Percentiles rank a stretch among this genome's conserved stretches.
Evolutionary conservation across 1,140 invertebrate species (phyloP).

Genomic region (Hesperophylax magnus): DNA sequence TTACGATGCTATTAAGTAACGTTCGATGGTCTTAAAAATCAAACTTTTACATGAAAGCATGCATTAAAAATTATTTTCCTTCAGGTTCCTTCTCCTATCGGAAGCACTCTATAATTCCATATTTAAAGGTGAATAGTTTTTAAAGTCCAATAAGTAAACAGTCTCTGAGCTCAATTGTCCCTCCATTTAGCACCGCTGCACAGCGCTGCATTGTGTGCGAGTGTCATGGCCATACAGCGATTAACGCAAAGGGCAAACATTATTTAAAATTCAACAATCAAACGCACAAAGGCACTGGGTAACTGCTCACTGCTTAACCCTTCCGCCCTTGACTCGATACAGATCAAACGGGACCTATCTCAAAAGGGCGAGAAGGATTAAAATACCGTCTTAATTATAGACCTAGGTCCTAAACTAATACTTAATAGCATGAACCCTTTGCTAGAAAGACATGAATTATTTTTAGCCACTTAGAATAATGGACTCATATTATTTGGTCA

Average conservation of each 20-base stretch:
- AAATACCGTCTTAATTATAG: constrained; percentile 33
- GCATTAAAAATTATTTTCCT: too few species aligned
- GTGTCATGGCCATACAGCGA: constrained; percentile 19
- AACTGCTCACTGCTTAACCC: constrained; percentile 5
- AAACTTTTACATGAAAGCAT: too few species aligned
- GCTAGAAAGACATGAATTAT: too few species aligned
- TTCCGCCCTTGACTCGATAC: constrained; percentile 33
- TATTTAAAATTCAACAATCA: constrained; percentile 51
- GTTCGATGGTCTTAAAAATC: too few species aligned
- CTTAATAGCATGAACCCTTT: too few species aligned
- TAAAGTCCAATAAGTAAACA: background rate
- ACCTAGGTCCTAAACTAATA: too few species aligned
- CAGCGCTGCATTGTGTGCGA: constrained; percentile 17
- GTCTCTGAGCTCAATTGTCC: background rate
- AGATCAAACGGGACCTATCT: constrained; percentile 25
- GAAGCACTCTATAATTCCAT: too few species aligned
- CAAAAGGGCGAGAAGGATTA: constrained; percentile 6
- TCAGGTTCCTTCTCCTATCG: too few species aligned
- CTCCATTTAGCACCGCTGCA: constrained; percentile 12
- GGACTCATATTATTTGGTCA: too few species aligned
- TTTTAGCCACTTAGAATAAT: too few species aligned
- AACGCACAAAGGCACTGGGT: constrained; percentile 41
- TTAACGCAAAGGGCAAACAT: constrained; percentile 28
- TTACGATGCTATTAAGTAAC: too few species aligned
- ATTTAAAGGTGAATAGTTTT: too few species aligned